These are phyloP conservation scores for Takifugu rubripes DNA, from an alignment of 2,797 vertebrate genomes.

Conservation along the genomic window DNA sequence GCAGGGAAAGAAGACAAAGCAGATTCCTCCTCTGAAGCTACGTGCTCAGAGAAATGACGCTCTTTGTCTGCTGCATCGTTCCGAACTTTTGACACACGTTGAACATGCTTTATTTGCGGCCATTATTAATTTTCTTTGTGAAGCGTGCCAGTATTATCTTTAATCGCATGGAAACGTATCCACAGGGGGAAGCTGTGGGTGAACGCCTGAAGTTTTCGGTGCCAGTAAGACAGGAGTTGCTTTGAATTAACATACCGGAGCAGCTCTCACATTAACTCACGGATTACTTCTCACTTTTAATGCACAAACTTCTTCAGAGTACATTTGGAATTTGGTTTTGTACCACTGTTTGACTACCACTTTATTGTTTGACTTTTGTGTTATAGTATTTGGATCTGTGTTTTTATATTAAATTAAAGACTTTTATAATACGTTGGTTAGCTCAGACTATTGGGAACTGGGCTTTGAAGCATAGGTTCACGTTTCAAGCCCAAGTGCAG, in stretches of 20 bases:
- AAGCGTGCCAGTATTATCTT: not conserved
- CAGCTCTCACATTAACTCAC: constrained; percentile 37
- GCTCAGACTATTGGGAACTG: no score
- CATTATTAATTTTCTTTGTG: constrained; percentile 3
- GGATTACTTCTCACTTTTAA: constrained; percentile 28
- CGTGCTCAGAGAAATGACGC: constrained; percentile 1
- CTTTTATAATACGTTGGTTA: no score
- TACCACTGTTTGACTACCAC: not conserved
- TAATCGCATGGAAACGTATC: constrained; percentile 20
- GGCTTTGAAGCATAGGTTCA: no score
- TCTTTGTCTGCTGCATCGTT: constrained; percentile 10
- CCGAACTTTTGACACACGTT: constrained; percentile 9
- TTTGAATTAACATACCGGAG: constrained; percentile 52
- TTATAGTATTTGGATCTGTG: no score
- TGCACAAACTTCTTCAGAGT: constrained; percentile 32
- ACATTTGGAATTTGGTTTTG: constrained; percentile 19
- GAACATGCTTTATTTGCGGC: constrained; percentile 1
- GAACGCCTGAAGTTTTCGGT: constrained; percentile 37
- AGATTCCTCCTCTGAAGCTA: constrained; percentile 13
- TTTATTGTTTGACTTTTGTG: constrained; percentile 2
- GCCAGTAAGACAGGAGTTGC: constrained; percentile 21
- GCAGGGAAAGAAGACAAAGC: constrained; percentile 25
- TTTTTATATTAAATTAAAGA: no score
- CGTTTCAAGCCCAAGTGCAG: no score
- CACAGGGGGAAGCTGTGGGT: constrained; percentile 24